phyloP scores from a whole-genome alignment of 1,140 invertebrate genomes.

The Polypedilum vanderplanki region DNA sequence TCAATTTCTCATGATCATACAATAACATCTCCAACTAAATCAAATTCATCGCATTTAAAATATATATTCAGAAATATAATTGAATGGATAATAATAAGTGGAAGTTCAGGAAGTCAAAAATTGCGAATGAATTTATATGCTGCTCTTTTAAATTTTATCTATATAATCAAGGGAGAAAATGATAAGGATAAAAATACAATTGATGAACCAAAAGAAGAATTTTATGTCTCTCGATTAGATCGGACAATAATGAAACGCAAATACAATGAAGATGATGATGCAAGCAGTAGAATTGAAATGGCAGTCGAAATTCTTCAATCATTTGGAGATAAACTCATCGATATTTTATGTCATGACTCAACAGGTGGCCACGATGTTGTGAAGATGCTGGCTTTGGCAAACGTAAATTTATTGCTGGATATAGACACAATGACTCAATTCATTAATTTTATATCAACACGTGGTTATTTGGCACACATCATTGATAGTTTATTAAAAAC shows the following conservation, averaged over 20 bases:
- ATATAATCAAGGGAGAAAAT: constrained; percentile 55
- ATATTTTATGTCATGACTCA: constrained; percentile 76
- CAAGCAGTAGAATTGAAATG: constrained; percentile 34
- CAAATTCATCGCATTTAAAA: constrained; percentile 57
- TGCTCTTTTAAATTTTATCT: constrained; percentile 65
- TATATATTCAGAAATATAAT: constrained; percentile 61
- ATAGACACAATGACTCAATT: constrained; percentile 63
- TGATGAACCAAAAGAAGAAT: constrained; percentile 35
- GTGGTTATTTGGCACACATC: constrained; percentile 77
- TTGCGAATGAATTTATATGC: constrained; percentile 79
- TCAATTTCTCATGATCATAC: constrained; percentile 35
- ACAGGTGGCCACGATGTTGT: constrained; percentile 82
- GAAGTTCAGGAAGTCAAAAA: constrained; percentile 63
- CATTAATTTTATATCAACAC: constrained; percentile 63
- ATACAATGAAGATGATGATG: constrained; percentile 35
- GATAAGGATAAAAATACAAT: constrained; percentile 36
- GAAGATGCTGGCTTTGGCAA: constrained; percentile 77
- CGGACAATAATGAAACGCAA: constrained; percentile 39
- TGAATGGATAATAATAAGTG: constrained; percentile 64
- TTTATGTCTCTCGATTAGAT: constrained; percentile 55
- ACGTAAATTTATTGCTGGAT: constrained; percentile 69
- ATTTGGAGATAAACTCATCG: constrained; percentile 75
- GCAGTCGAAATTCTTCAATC: constrained; percentile 52
- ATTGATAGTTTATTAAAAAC: constrained; percentile 72
- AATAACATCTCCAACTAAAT: constrained; percentile 38